Percentiles rank a stretch among this genome's conserved stretches.
These are phyloP conservation scores for Microcebus griseorufus DNA, from an alignment of 2,113 vertebrate genomes.

Conservation along the genomic window DNA sequence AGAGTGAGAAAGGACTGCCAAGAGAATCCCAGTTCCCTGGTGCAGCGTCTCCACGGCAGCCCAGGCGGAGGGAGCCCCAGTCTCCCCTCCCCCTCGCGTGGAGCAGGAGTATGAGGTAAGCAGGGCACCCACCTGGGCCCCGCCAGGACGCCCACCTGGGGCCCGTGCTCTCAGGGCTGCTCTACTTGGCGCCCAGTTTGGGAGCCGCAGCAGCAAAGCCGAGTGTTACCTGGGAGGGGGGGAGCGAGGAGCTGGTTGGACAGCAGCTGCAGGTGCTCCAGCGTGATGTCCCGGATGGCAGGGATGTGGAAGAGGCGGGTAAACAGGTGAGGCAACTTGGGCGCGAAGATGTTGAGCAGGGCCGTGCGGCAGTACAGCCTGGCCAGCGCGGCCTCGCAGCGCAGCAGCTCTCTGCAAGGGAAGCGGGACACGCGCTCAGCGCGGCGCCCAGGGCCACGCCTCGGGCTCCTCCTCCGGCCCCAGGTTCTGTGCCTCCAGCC, in stretches of 20 bases:
- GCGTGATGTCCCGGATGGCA: slow-evolving; percentile 95
- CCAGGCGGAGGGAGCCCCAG: too few relatives aligned
- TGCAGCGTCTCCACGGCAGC: accelerated
- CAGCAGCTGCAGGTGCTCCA: slow-evolving; percentile 97
- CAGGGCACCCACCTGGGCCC: accelerated
- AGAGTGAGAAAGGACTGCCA: neutral
- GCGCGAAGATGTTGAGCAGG: slow-evolving; percentile 97
- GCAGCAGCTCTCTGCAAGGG: slow-evolving; percentile 92
- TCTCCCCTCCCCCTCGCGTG: accelerated
- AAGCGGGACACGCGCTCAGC: accelerated
- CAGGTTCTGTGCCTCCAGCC: neutral
- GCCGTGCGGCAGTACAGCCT: slow-evolving; percentile 97
- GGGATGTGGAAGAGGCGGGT: slow-evolving; percentile 98
- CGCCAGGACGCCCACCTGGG: too few relatives aligned
- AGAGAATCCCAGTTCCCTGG: accelerated
- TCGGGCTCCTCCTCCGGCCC: neutral
- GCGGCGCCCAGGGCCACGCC: neutral
- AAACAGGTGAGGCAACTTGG: slow-evolving; percentile 96
- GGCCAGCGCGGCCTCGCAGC: slow-evolving; percentile 94
- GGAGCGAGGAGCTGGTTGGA: slow-evolving; percentile 98
- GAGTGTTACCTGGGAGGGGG: slow-evolving; percentile 92
- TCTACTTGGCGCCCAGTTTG: too few relatives aligned
- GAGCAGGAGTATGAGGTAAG: neutral
- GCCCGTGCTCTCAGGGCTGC: neutral
- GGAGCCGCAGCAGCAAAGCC: neutral